These are phyloP conservation scores for Notodonta ziczac DNA, from an alignment of 2,888 invertebrate genomes.

Conservation along the genomic window DNA sequence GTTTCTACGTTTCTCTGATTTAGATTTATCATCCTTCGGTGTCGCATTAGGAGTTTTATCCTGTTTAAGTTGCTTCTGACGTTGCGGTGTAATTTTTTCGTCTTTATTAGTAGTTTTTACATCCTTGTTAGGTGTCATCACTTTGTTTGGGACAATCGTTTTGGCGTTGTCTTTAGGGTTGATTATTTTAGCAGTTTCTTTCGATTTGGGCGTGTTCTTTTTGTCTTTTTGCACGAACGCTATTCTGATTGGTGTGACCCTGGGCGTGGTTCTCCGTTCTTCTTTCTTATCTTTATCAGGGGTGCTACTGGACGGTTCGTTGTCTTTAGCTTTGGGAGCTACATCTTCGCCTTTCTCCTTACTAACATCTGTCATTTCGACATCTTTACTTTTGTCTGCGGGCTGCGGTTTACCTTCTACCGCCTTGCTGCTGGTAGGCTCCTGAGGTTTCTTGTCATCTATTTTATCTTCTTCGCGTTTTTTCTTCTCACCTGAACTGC, in stretches of 20 bases:
- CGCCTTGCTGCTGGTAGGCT: slow-evolving; percentile 35
- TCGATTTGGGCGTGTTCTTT: slow-evolving; percentile 39
- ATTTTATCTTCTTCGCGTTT: slow-evolving; percentile 39
- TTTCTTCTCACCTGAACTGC: slow-evolving; percentile 49
- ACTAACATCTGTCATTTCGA: slow-evolving; percentile 7
- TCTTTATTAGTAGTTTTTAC: slow-evolving; percentile 7
- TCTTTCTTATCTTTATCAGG: slow-evolving; percentile 38
- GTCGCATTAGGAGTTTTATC: slow-evolving; percentile 40
- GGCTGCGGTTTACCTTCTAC: slow-evolving; percentile 16
- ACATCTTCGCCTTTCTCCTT: slow-evolving; percentile 17
- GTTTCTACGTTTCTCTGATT: slow-evolving; percentile 48
- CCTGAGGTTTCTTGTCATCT: slow-evolving; percentile 26
- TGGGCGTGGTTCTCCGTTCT: slow-evolving; percentile 19
- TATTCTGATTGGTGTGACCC: slow-evolving; percentile 53
- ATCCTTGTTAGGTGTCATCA: neutral
- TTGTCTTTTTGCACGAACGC: slow-evolving; percentile 49
- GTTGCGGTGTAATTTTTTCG: slow-evolving; percentile 30
- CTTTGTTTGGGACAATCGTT: slow-evolving; percentile 15
- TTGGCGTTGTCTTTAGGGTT: slow-evolving; percentile 25
- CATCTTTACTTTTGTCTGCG: slow-evolving; percentile 25
- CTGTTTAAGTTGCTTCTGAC: slow-evolving; percentile 31
- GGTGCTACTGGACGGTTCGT: slow-evolving; percentile 36
- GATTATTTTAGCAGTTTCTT: slow-evolving; percentile 35
- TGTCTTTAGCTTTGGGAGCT: slow-evolving; percentile 29
- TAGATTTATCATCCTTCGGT: slow-evolving; percentile 41